These are phyloP conservation scores for Drosophila baimaii DNA, from an alignment of 1,140 invertebrate species.

Conservation along the genomic window DNA sequence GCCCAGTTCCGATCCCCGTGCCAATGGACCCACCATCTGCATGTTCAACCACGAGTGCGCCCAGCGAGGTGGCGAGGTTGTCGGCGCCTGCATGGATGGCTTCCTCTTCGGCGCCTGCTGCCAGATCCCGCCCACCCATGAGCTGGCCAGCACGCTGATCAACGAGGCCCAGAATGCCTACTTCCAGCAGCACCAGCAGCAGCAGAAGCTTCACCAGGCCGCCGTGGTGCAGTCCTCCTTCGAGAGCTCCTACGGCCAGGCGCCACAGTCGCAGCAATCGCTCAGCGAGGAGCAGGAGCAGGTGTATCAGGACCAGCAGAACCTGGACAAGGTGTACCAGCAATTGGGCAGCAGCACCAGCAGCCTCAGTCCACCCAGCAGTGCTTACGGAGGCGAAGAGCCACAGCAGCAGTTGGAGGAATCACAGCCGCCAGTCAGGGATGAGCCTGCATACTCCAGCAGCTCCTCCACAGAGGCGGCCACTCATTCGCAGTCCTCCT, in stretches of 20 bases:
- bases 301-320: slow-evolving; percentile 48
- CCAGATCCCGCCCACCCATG: slow-evolving; percentile 86
- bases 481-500: slow-evolving; percentile 38
- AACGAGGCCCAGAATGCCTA: slow-evolving; percentile 81
- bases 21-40: slow-evolving; percentile 91
- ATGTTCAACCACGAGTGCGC: slow-evolving; percentile 97
- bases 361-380: slow-evolving; percentile 57
- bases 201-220: slow-evolving; percentile 64
- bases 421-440: background rate
- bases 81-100: slow-evolving; percentile 94
- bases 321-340: slow-evolving; percentile 75
- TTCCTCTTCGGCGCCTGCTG: slow-evolving; percentile 96
- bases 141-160: slow-evolving; percentile 77
- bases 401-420: slow-evolving; percentile 5
- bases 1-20: slow-evolving; percentile 85
- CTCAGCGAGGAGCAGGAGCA: slow-evolving; percentile 62
- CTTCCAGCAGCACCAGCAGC: slow-evolving; percentile 77
- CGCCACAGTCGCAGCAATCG: slow-evolving; percentile 49
- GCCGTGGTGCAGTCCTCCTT: slow-evolving; percentile 54
- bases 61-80: slow-evolving; percentile 91
- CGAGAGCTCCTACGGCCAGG: slow-evolving; percentile 59
- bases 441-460: slow-evolving; percentile 45
- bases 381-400: slow-evolving; percentile 42
- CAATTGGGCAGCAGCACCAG: slow-evolving; percentile 64
- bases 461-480: slow-evolving; percentile 56